Evolutionary conservation across 1,140 invertebrate genomes (phyloP).

Genomic region (Drosophila malerkotliana): DNA sequence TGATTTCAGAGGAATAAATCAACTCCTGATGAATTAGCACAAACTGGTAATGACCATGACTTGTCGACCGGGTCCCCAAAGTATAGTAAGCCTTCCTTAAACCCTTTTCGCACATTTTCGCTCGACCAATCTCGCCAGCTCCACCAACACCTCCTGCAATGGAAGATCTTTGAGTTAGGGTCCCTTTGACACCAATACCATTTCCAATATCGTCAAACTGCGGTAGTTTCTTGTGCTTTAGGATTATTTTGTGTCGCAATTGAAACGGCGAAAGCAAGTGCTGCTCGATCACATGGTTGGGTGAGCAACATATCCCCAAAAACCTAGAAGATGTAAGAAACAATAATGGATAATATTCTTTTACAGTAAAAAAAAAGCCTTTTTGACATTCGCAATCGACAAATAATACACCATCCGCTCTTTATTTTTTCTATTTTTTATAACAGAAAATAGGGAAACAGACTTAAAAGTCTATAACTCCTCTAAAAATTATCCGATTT

Average conservation of each 20-base stretch:
- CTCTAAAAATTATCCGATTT: no score
- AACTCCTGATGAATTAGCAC: conserved; percentile 95
- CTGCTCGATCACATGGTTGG: conserved; percentile 91
- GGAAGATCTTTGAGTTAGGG: conserved; percentile 58
- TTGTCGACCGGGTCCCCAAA: conserved; percentile 95
- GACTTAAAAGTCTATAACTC: no score
- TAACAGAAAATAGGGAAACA: no score
- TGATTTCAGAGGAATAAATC: conserved; percentile 88
- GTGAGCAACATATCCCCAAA: conserved; percentile 95
- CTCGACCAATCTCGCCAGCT: conserved; percentile 79
- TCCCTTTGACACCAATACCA: conserved; percentile 42
- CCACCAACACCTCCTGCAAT: conserved; percentile 60
- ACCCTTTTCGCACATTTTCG: background rate
- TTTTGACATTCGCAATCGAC: no score
- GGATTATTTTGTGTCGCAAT: conserved; percentile 90
- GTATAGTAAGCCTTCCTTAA: conserved; percentile 85
- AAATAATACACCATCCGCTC: no score
- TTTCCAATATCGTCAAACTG: conserved; percentile 88
- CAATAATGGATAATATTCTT: background rate
- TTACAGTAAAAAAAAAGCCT: no score
- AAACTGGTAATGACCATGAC: conserved; percentile 97
- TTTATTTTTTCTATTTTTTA: no score
- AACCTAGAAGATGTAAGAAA: conserved; percentile 83
- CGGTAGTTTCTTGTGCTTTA: conserved; percentile 97
- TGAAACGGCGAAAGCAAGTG: conserved; percentile 94